Percentiles rank a stretch among this genome's conserved stretches.
Evolutionary conservation across 2,113 vertebrate species (phyloP).

Genomic region (Cyprinus carpio): DNA sequence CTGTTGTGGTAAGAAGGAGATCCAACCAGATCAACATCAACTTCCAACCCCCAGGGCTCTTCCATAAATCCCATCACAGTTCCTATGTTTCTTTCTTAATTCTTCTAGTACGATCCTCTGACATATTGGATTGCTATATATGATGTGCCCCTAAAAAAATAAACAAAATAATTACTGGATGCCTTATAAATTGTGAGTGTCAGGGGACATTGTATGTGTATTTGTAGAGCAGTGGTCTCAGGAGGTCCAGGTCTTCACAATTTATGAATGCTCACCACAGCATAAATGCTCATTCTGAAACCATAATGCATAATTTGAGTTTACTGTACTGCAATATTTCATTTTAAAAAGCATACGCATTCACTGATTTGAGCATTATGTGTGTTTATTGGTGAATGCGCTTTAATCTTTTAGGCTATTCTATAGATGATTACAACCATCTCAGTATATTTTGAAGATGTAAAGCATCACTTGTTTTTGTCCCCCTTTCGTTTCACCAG

Average conservation of each 20-base stretch:
- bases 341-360: background rate
- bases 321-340: background rate
- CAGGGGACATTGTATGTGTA: background rate
- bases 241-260: background rate
- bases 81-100: background rate
- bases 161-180: constrained; percentile 10
- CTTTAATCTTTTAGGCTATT: background rate
- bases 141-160: background rate
- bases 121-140: background rate
- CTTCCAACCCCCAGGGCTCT: background rate
- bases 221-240: constrained; percentile 21
- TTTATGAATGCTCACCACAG: constrained; percentile 12
- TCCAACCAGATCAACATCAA: constrained; percentile 20
- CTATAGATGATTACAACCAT: background rate
- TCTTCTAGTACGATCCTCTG: background rate
- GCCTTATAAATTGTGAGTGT: constrained; percentile 1
- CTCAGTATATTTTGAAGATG: background rate
- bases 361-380: background rate
- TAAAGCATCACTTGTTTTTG: constrained; percentile 25
- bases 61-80: background rate
- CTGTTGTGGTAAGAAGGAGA: background rate
- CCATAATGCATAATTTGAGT: constrained; percentile 3
- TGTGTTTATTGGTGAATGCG: background rate
- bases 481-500: constrained; percentile 27
- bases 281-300: background rate